Base-by-base conservation (phyloP, 2,113 vertebrate genomes). In the Tyrannus savana region DNA sequence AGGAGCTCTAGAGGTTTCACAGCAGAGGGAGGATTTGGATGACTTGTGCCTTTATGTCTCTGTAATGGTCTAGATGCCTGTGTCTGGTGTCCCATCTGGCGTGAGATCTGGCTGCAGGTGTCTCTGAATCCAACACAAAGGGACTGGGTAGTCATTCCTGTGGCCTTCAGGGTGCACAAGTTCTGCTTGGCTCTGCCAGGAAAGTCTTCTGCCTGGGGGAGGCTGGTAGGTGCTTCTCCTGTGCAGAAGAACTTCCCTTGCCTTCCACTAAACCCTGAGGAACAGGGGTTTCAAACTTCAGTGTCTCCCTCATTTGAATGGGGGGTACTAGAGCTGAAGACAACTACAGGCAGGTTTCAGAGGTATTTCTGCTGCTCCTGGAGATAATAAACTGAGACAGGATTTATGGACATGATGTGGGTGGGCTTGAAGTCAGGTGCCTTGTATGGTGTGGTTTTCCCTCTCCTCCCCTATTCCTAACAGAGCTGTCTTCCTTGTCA, bases 391-490 rank as follows among this genome's bases (percentile, higher is more conserved):
- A 75, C 68, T 67, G 60, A 90, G 52, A 22, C 44, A 78, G 37
- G 68, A 75, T 92, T 95, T 95, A 84, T 58, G 69, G 62, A 56
- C 7, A 23, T 87, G 50, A 52, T 79, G 62, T 87, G 81, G 69
- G 91, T 95, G 89, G 83, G 80, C 86, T 92, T 93, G 81, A 95
- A 91, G 87, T 92, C 89, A 93, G 89, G 84, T 97, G 71, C 74
- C 89, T 84, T 91, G 89, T 93, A 84, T 90, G 84, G 69, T 89
- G 71, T 49, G n/a, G 42, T 79, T 92, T 92, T 39, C 58, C 39
- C 41, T 22, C 25, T 77, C 24, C 59, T 94, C 28, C 35, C 24
- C 2, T 28, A 81, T 68, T 78, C 80, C 60, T 91, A 91, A 55
- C 84, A 95, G 84, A 95, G 74, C 89, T 84, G 84, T 95, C 89